Conservation (phyloP, 1,140 invertebrate species). For the Agrilus planipennis region DNA sequence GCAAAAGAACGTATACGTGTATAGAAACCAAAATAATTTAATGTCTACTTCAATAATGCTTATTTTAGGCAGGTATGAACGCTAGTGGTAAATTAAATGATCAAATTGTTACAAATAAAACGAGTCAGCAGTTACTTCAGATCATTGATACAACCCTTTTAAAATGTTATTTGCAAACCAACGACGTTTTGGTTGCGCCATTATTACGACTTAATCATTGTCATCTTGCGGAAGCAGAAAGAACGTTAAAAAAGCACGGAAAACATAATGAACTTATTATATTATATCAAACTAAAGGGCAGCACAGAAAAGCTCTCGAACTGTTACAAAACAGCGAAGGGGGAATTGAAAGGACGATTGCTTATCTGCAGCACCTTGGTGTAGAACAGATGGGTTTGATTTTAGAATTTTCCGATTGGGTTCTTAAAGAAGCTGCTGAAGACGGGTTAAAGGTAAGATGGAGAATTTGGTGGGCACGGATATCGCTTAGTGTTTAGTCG, state of each 20-base stretch:
- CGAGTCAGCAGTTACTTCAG: constrained; percentile 57
- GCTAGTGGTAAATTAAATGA: constrained; percentile 31
- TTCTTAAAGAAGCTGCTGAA: constrained; percentile 72
- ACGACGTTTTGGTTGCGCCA: constrained; percentile 85
- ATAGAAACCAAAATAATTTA: constrained; percentile 29
- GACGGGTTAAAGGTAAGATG: constrained; percentile 65
- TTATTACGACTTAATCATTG: constrained; percentile 89
- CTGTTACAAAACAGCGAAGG: constrained; percentile 61
- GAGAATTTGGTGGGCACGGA: neutral
- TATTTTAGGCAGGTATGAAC: constrained; percentile 19
- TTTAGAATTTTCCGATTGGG: constrained; percentile 90
- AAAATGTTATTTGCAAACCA: constrained; percentile 94
- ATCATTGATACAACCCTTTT: constrained; percentile 93
- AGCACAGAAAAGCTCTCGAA: constrained; percentile 85
- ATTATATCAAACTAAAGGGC: constrained; percentile 85
- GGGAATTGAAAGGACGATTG: constrained; percentile 72
- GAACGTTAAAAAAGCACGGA: constrained; percentile 70
- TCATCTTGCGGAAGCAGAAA: constrained; percentile 87
- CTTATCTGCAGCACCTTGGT: constrained; percentile 84
- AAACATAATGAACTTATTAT: constrained; percentile 92
- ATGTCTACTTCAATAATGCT: no score
- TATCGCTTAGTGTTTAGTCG: neutral
- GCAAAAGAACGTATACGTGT: no score
- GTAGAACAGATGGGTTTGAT: constrained; percentile 80
- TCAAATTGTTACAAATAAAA: constrained; percentile 21